Conservation (phyloP, 2,113 vertebrate species). For the Myiagra hebetior region DNA sequence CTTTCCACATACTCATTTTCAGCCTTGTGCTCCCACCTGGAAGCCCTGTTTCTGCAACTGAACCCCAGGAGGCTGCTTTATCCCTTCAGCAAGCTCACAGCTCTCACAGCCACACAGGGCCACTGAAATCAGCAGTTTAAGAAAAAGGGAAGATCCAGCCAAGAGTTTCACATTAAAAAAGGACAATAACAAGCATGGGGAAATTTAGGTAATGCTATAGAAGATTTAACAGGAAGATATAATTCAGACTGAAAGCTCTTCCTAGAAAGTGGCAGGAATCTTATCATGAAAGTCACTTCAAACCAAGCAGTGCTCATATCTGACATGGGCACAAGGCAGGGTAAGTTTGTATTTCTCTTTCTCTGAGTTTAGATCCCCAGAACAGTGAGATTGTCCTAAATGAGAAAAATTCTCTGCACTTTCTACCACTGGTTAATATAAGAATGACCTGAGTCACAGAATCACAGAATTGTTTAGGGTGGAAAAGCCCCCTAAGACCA, state of each 20-base stretch:
- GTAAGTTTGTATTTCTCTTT: not conserved
- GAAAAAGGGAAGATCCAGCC: not conserved
- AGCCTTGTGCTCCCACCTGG: not conserved
- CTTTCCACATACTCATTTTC: not conserved
- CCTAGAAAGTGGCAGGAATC: not conserved
- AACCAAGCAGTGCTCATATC: not conserved
- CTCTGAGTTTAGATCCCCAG: not conserved
- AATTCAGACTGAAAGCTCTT: not conserved
- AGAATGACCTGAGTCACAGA: not conserved
- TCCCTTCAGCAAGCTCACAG: not conserved
- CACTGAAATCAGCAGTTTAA: not conserved
- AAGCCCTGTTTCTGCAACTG: not conserved
- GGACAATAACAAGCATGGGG: not conserved
- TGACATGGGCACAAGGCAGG: not conserved
- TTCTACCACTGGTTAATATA: not conserved
- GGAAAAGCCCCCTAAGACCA: not conserved
- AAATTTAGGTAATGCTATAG: not conserved
- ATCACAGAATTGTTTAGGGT: not conserved
- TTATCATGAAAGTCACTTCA: not conserved
- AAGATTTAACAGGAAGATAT: not conserved
- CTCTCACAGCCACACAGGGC: not conserved
- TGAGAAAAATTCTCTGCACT: not conserved
- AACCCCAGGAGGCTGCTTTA: not conserved
- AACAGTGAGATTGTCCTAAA: not conserved
- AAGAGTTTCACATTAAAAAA: not conserved